Base-by-base conservation (phyloP, 1,140 invertebrate genomes). In the Schlechtendalia chinensis region DNA sequence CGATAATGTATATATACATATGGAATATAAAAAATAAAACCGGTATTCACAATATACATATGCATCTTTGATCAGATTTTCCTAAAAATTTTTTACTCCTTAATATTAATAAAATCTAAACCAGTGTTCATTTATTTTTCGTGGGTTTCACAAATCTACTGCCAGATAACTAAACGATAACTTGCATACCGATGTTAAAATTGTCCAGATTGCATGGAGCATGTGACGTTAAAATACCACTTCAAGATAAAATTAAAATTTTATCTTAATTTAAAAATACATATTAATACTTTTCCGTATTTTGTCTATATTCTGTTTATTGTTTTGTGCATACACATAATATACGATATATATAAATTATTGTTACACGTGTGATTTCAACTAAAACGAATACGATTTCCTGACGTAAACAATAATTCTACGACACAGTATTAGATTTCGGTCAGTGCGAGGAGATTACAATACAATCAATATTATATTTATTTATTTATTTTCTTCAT, bases 11-110 rank as follows among this genome's bases (percentile, higher is more conserved):
- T 24, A 22, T 50, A 50, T 45, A 45, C 47, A 22, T 69, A 69
- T 47, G 47, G 24, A 10, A 50, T 27, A 11, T 32, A 63, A 54
- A 53, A 72, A 19, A 29, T 72, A 72, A 72, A 54, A 72, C 69
- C 69, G 47, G 47, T 72, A 72, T 69, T 24, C 10, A 32, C 6
- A 50, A 69, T 39, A 50, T 47, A 50, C 24, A 67, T 24, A 50
- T 69, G 22, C 24, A 22, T 29, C 32, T 72, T 72, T 29, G 50
- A 72, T 72, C 69, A 72, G 69, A 72, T 72, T 72, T 72, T 29
- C 19, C 17, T 54, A 53, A 1, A 16, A 29, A 54, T 72, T 72
- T 53, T 24, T 72, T 22, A 22, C 47, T 29, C 0, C 29, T 72
- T 72, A 72, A 32, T 29, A 10, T 24, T n/a, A 54, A 72, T 72